These are phyloP conservation scores for Chrysaora quinquecirrha DNA, from an alignment of 30 jellyfish, hydroid and myxozoan genomes.

Conservation along the genomic window DNA sequence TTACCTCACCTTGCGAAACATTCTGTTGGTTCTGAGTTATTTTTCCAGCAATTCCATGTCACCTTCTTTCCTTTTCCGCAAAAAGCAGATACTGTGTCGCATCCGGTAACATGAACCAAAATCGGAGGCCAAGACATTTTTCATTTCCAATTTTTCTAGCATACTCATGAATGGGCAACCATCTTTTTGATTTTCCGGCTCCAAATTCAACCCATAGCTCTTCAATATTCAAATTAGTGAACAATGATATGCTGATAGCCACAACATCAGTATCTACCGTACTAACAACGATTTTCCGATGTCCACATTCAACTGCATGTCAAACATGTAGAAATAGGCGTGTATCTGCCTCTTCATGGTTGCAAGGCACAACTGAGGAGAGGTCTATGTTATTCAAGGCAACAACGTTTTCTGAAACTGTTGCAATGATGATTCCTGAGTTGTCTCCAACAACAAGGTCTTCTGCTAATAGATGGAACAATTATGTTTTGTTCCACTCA, in stretches of 20 bases:
- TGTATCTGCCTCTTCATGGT: constrained; percentile 15
- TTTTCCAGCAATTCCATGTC: constrained; percentile 20
- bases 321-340: constrained; percentile 19
- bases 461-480: background rate
- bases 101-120: constrained; percentile 25
- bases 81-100: constrained; percentile 15
- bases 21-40: background rate
- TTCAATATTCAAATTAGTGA: background rate
- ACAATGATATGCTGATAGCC: constrained; percentile 2
- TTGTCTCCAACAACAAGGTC: background rate
- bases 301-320: constrained; percentile 33
- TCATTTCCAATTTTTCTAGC: constrained; percentile 14
- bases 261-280: constrained; percentile 11
- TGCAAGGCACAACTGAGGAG: constrained; percentile 24
- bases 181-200: constrained; percentile 23
- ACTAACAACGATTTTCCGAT: constrained; percentile 21
- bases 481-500: background rate
- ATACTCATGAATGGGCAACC: constrained; percentile 44
- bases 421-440: background rate
- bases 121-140: constrained; percentile 6
- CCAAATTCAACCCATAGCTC: constrained; percentile 37
- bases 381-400: constrained; percentile 9
- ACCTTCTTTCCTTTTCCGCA: constrained; percentile 10
- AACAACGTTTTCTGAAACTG: constrained; percentile 7
- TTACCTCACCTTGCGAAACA: constrained; percentile 14